A percentile compares a stretch with the other conserved stretches of the same genome.
Evolutionary conservation across 2,888 invertebrate species (phyloP).

Genomic region (Zelleria hepariella): DNA sequence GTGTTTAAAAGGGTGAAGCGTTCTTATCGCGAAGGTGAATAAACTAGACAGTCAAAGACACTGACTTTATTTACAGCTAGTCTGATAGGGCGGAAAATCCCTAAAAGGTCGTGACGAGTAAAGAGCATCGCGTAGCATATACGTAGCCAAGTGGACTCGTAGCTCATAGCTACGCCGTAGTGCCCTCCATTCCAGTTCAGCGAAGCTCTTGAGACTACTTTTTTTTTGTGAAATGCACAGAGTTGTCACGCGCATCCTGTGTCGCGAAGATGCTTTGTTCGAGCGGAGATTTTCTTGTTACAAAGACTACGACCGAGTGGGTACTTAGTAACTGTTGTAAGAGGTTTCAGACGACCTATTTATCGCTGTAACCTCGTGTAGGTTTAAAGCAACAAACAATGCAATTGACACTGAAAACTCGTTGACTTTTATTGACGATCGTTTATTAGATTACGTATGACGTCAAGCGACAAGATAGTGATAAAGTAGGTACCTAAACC

Average conservation of each 20-base stretch:
- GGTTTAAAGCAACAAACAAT: background rate
- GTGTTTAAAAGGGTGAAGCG: too few relatives aligned
- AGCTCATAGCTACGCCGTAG: slow-evolving; percentile 31
- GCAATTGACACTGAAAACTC: background rate
- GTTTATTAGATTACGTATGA: background rate
- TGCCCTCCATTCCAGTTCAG: slow-evolving; percentile 36
- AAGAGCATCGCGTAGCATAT: slow-evolving; percentile 7
- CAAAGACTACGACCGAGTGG: background rate
- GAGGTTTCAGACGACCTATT: background rate
- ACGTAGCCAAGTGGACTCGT: slow-evolving; percentile 27
- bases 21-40: too few relatives aligned
- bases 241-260: background rate
- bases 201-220: slow-evolving; percentile 23
- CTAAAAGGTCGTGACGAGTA: background rate
- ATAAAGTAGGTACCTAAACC: background rate
- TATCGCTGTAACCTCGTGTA: background rate
- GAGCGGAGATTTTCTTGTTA: background rate
- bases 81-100: background rate
- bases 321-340: background rate
- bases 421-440: background rate
- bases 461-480: background rate
- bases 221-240: slow-evolving; percentile 1
- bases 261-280: background rate
- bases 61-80: background rate
- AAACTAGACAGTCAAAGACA: too few relatives aligned